A percentile compares a stretch with the other conserved stretches of the same genome.
These are phyloP conservation scores for Metallyticus violacea DNA, from an alignment of 2,888 invertebrate species.

Conservation along the genomic window DNA sequence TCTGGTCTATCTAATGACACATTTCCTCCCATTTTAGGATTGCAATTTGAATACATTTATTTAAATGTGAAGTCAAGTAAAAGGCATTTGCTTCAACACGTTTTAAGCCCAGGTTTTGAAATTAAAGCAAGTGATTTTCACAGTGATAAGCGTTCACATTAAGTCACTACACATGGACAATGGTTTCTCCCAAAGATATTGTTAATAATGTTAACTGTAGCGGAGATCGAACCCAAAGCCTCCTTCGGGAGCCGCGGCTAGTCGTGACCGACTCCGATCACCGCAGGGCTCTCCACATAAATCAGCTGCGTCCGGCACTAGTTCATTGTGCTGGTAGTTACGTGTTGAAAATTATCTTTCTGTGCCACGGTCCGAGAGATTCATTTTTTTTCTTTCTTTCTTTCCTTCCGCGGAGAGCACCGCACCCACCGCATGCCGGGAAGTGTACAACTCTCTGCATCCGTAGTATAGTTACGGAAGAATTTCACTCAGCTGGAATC, in stretches of 20 bases:
- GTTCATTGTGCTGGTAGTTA: not conserved
- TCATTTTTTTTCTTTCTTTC: not conserved
- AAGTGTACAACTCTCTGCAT: too few relatives aligned
- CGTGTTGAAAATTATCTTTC: not conserved
- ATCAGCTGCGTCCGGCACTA: not conserved
- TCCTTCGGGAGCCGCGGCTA: not conserved
- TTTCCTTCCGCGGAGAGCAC: not conserved
- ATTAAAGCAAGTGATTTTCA: too few relatives aligned
- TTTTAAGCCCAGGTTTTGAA: too few relatives aligned
- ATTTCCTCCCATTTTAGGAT: too few relatives aligned
- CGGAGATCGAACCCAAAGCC: not conserved
- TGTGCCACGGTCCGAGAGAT: not conserved
- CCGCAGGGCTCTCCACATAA: not conserved
- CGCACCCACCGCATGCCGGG: not conserved
- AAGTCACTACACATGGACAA: not conserved
- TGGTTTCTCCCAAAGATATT: not conserved
- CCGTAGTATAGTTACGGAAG: too few relatives aligned
- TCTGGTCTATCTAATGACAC: too few relatives aligned
- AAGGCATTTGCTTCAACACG: too few relatives aligned
- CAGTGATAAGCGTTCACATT: not conserved
- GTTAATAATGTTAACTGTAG: not conserved
- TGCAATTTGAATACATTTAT: too few relatives aligned
- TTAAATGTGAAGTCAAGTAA: too few relatives aligned
- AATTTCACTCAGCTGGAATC: not conserved
- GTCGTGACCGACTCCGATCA: not conserved